These are phyloP conservation scores for Cylas formicarius DNA, from an alignment of 1,140 invertebrate genomes.

Conservation along the genomic window DNA sequence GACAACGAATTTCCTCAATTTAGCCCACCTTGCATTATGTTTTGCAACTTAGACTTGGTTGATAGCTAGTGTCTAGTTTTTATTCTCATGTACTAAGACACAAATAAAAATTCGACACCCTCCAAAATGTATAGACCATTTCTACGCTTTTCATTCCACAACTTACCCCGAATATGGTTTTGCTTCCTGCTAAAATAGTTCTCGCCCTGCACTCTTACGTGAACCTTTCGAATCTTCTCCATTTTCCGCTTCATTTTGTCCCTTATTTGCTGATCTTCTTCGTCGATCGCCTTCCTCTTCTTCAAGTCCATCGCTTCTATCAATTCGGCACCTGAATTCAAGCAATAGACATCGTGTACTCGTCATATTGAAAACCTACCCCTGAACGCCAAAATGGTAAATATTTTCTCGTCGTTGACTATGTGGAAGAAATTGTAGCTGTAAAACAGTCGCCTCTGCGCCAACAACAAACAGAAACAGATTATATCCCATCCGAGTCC, in stretches of 20 bases:
- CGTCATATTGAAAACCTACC: conserved; percentile 10
- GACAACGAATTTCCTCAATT: too few species aligned
- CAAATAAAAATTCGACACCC: too few species aligned
- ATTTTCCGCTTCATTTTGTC: conserved; percentile 13
- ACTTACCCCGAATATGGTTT: conserved; percentile 9
- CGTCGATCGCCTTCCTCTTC: not conserved
- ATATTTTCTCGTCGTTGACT: conserved; percentile 11
- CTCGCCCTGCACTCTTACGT: conserved; percentile 9
- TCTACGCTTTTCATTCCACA: not conserved
- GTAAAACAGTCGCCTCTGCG: conserved; percentile 16
- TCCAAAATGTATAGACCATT: too few species aligned
- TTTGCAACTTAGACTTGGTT: too few species aligned
- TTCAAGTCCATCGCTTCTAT: conserved; percentile 6
- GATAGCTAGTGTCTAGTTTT: too few species aligned
- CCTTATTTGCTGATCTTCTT: conserved; percentile 3
- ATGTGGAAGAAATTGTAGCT: conserved; percentile 16
- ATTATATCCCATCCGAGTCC: conserved; percentile 7
- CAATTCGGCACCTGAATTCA: conserved; percentile 5
- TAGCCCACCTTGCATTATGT: too few species aligned
- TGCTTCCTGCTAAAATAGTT: conserved; percentile 6
- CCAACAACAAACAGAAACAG: conserved; percentile 14
- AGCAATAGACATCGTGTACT: not conserved
- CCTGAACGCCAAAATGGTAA: conserved; percentile 10
- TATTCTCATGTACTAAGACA: too few species aligned
- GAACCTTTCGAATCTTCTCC: not conserved